Percentiles rank a stretch among this genome's conserved stretches.
Conservation (phyloP, 2,113 vertebrate species). For the Siniperca chuatsi region DNA sequence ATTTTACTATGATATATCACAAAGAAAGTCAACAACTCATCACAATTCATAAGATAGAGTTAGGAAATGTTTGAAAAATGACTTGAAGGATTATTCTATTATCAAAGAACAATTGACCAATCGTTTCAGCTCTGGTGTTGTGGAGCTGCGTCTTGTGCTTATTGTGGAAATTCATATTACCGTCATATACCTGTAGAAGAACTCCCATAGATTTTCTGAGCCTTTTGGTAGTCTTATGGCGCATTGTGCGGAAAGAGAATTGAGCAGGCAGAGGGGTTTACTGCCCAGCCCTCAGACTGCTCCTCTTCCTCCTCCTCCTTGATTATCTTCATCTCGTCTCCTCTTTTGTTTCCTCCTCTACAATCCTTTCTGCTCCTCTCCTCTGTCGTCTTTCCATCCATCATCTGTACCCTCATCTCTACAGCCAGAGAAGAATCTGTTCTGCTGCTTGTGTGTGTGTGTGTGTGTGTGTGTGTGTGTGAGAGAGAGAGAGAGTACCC, state of each 20-base stretch:
- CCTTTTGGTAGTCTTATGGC: background rate
- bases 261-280: no score
- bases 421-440: constrained; percentile 10
- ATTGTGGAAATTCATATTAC: background rate
- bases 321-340: constrained; percentile 5
- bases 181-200: background rate
- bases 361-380: background rate
- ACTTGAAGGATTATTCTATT: background rate
- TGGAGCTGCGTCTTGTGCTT: background rate
- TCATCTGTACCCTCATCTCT: constrained; percentile 43
- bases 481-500: background rate
- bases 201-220: background rate
- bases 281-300: background rate
- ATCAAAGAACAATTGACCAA: background rate
- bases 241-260: background rate
- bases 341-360: constrained; percentile 1
- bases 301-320: background rate
- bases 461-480: constrained; percentile 27
- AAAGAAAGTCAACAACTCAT: no score
- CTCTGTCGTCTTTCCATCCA: constrained; percentile 40
- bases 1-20: no score
- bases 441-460: background rate
- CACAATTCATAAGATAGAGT: background rate
- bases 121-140: background rate
- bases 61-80: background rate